These are phyloP conservation scores for Eumeta japonica DNA, from an alignment of 1,140 invertebrate genomes.

Conservation along the genomic window DNA sequence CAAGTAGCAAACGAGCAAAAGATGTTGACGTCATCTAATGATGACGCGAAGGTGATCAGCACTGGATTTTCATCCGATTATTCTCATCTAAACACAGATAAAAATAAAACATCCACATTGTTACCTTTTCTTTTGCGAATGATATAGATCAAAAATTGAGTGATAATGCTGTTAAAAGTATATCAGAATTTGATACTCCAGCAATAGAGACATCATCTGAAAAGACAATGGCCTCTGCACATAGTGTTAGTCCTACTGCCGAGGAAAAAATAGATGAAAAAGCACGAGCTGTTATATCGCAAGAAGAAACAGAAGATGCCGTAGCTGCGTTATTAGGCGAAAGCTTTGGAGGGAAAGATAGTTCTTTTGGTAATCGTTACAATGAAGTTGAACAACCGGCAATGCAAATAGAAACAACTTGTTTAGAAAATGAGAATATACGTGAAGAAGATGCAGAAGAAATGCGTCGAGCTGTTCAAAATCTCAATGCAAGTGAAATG, in stretches of 20 bases:
- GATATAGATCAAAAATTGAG: slow-evolving; percentile 73
- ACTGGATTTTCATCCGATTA: too few species aligned
- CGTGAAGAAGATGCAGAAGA: slow-evolving; percentile 73
- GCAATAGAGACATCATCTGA: slow-evolving; percentile 25
- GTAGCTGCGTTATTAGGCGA: slow-evolving; percentile 83
- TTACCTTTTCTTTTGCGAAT: too few species aligned
- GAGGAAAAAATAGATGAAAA: slow-evolving; percentile 69
- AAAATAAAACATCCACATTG: too few species aligned
- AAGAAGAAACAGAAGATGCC: slow-evolving; percentile 90
- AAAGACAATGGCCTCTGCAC: slow-evolving; percentile 17
- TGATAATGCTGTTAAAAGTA: slow-evolving; percentile 73
- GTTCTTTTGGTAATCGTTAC: slow-evolving; percentile 55
- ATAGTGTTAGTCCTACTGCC: too few species aligned
- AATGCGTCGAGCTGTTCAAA: slow-evolving; percentile 75
- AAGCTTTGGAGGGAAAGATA: slow-evolving; percentile 67
- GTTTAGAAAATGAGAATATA: slow-evolving; percentile 54
- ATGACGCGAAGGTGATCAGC: too few species aligned
- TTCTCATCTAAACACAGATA: too few species aligned
- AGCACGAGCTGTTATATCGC: slow-evolving; percentile 79
- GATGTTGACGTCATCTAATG: too few species aligned
- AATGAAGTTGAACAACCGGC: slow-evolving; percentile 43
- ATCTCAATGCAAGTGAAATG: slow-evolving; percentile 69
- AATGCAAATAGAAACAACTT: slow-evolving; percentile 39
- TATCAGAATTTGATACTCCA: slow-evolving; percentile 38
- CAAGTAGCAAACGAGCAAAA: too few species aligned